phyloP scores from a whole-genome alignment of 1,140 invertebrate genomes.

The Portunus trituberculatus region DNA sequence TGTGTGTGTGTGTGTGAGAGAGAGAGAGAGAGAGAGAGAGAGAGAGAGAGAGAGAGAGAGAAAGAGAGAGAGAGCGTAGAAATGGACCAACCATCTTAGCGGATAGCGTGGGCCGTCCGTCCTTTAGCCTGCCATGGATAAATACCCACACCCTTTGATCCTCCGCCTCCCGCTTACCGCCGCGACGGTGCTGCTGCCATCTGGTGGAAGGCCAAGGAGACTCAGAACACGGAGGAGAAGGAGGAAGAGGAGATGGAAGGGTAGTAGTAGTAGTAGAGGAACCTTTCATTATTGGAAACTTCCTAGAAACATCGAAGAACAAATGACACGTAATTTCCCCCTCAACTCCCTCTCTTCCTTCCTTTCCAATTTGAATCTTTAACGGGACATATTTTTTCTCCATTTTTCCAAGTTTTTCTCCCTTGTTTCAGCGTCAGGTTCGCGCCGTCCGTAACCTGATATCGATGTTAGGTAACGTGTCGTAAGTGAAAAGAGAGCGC shows the following conservation, averaged over 20 bases:
- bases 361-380: not conserved
- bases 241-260: no score
- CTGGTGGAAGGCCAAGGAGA: not conserved
- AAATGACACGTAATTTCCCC: not conserved
- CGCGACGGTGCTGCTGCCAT: not conserved
- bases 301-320: not conserved
- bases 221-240: not conserved
- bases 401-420: no score
- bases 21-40: conserved; percentile 42
- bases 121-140: conserved; percentile 6
- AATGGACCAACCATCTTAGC: not conserved
- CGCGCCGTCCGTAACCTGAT: no score
- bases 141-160: conserved; percentile 25
- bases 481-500: no score
- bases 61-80: not conserved
- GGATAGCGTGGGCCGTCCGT: not conserved
- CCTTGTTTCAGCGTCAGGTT: no score
- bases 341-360: not conserved
- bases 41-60: conserved; percentile 29
- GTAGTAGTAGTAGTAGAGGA: not conserved
- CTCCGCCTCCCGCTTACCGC: not conserved
- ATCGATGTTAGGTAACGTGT: no score
- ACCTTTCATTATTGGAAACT: not conserved
- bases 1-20: conserved; percentile 35
- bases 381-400: no score